phyloP scores from a whole-genome alignment of 2,888 invertebrate genomes.

The Morpho deidamia region DNA sequence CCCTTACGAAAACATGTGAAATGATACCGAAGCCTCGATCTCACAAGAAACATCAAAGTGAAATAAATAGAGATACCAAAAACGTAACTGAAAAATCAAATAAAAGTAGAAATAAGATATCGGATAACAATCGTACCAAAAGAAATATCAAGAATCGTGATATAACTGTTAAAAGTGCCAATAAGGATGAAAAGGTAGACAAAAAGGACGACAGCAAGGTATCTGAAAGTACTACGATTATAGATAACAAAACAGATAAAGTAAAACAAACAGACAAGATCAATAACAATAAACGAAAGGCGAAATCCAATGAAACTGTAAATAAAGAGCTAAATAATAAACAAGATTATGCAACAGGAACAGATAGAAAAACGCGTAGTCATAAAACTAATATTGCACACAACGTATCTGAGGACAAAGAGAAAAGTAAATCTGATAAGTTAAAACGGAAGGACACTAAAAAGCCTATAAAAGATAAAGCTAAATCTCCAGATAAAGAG shows the following conservation, averaged over 20 bases:
- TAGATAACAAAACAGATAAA: slow-evolving; percentile 3
- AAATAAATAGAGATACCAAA: slow-evolving; percentile 25
- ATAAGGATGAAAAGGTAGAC: too few species aligned
- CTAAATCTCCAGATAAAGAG: slow-evolving; percentile 14
- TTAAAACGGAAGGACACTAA: not conserved
- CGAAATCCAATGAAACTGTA: not conserved
- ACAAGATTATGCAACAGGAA: not conserved
- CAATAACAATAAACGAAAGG: not conserved
- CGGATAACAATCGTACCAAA: not conserved
- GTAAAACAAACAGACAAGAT: slow-evolving; percentile 6
- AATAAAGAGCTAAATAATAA: not conserved
- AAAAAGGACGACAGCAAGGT: too few species aligned
- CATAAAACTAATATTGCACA: too few species aligned
- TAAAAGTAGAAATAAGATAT: slow-evolving; percentile 1
- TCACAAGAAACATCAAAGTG: slow-evolving; percentile 30
- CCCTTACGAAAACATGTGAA: slow-evolving; percentile 3
- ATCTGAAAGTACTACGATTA: not conserved
- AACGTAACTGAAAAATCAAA: slow-evolving; percentile 12
- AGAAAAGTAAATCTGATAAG: not conserved
- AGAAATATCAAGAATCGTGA: slow-evolving; percentile 1
- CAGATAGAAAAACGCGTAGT: not conserved
- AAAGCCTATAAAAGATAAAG: slow-evolving; percentile 1
- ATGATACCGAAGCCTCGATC: slow-evolving; percentile 44
- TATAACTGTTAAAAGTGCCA: not conserved
- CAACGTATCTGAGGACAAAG: not conserved